Evolutionary conservation across 2,888 invertebrate species (phyloP), one percentile per base, ranked within the genome.

Genomic region (Onthophagus sagittarius): DNA sequence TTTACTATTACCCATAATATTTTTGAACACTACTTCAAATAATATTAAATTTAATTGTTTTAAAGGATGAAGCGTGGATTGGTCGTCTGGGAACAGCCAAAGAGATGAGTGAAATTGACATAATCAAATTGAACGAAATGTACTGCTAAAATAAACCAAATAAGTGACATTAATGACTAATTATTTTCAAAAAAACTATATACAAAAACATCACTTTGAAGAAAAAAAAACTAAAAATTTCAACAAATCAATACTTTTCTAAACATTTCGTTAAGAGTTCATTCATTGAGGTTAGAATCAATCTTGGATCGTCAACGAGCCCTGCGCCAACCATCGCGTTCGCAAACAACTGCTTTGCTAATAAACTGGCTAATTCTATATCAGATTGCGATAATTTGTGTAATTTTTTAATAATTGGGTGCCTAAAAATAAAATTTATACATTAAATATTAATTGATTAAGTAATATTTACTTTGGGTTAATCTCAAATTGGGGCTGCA

Each of bases 251-350:
- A 73, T 73, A 71, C 85, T 94, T 95, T 79, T 95, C 94, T 79
- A 96, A 88, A 65, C 93, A 93, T 84, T 93, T 90, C 1, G 91
- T 89, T 77, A 98, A 85, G 71, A 98, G 89, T 79, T 95, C 93
- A 85, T 98, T 98, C 87, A 99, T 92, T 72, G 94, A 91, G 1
- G 91, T 90, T 32, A 98, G 88, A 77, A 98, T 88, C 75, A 92
- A 90, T 77, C 97, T 89, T 0, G 98, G 94, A 87, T 99, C 98
- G 83, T 97, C 94, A 0, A 97, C 90, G 33, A 99, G 88, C 7
- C 98, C 98, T 62, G 98, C 98, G 3, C 94, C 94, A 7, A 98
- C 95, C 95, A 99, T 95, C 0, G 97, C 95, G 84, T 98, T 97
- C 73, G 93, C 92, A 84, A 97, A 98, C 62, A 99, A 84, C 91